These are phyloP conservation scores for Erebia palarica DNA, from an alignment of 2,888 invertebrate species.

Conservation along the genomic window DNA sequence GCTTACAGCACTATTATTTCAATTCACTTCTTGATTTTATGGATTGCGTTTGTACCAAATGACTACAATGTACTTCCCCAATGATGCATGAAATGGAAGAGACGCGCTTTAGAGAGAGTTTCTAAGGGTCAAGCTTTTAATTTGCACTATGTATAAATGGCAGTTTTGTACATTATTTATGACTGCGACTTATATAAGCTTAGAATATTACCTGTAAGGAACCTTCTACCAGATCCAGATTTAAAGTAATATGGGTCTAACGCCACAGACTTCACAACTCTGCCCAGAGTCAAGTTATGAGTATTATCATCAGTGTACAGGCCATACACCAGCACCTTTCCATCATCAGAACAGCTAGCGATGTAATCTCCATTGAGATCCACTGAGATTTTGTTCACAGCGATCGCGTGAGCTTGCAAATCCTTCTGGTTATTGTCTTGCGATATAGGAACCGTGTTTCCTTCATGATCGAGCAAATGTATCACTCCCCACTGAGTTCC, in stretches of 20 bases:
- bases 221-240: constrained; percentile 88
- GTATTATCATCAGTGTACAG: constrained; percentile 93
- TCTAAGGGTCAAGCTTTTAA: too few species aligned
- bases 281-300: constrained; percentile 88
- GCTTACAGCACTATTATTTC: too few species aligned
- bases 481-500: constrained; percentile 96
- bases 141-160: too few species aligned
- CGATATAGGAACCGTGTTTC: constrained; percentile 86
- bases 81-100: too few species aligned
- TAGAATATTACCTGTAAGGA: constrained; percentile 84
- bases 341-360: constrained; percentile 96
- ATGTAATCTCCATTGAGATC: constrained; percentile 97
- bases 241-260: constrained; percentile 92
- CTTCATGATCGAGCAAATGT: constrained; percentile 95
- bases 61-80: too few species aligned
- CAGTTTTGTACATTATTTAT: too few species aligned
- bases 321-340: constrained; percentile 92
- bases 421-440: constrained; percentile 85
- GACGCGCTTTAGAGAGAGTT: too few species aligned
- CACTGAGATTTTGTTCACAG: constrained; percentile 97
- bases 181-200: too few species aligned
- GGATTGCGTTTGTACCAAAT: too few species aligned
- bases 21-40: too few species aligned
- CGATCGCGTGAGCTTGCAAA: constrained; percentile 91
- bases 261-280: constrained; percentile 92